These are phyloP conservation scores for Acrocephalus scirpaceus DNA, from an alignment of 2,797 vertebrate genomes.

Conservation along the genomic window DNA sequence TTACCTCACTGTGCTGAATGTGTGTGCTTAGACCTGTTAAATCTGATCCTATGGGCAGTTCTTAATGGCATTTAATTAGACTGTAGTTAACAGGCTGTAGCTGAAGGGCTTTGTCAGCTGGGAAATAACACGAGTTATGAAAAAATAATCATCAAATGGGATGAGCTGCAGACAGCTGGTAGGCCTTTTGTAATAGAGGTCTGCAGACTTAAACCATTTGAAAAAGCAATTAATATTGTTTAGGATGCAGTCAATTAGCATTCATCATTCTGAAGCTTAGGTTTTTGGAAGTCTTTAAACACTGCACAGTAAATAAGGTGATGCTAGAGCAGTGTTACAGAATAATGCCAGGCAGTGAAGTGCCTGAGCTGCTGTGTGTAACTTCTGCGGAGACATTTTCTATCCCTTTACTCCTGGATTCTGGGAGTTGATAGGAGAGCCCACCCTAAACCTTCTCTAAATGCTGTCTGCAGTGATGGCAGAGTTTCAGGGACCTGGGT, in stretches of 20 bases:
- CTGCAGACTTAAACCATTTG: neutral
- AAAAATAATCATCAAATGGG: neutral
- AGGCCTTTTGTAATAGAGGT: neutral
- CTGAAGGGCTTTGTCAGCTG: slow-evolving; percentile 1
- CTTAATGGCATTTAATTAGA: neutral
- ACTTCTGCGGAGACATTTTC: neutral
- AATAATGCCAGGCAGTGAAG: neutral
- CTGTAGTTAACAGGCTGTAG: neutral
- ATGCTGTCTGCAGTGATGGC: neutral
- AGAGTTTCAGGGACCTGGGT: neutral
- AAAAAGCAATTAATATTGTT: neutral
- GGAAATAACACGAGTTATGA: neutral
- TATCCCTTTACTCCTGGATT: neutral
- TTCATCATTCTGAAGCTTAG: neutral
- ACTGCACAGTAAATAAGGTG: neutral
- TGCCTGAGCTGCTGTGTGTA: neutral
- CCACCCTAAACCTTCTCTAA: neutral
- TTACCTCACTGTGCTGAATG: neutral
- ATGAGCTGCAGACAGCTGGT: neutral
- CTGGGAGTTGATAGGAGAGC: neutral
- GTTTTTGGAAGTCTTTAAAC: neutral
- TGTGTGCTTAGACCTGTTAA: neutral
- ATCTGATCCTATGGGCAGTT: neutral
- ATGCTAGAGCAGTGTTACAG: neutral
- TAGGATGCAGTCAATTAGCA: neutral